Evolutionary conservation across 2,888 invertebrate species (phyloP).

Genomic region (Synanthedon formicaeformis): DNA sequence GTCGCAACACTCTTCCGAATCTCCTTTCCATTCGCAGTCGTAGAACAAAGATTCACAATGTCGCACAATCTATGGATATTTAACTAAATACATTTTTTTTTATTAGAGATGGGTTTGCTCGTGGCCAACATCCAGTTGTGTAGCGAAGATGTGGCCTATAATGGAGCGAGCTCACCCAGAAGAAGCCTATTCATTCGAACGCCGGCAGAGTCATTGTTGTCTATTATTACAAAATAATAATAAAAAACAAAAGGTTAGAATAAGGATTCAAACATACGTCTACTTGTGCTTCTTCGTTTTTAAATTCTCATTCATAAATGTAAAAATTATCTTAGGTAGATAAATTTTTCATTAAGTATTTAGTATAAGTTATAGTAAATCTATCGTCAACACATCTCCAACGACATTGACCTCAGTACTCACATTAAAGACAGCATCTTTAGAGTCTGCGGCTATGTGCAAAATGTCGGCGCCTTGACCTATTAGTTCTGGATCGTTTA

Average conservation of each 20-base stretch:
- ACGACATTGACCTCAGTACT: constrained; percentile 5
- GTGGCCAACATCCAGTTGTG: no score
- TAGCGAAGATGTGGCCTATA: no score
- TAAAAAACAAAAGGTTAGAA: constrained; percentile 5
- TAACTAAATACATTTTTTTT: neutral
- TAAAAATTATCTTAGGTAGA: no score
- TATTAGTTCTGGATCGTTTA: constrained; percentile 28
- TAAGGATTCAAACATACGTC: neutral
- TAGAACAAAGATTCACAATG: constrained; percentile 73
- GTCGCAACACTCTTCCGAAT: constrained; percentile 74
- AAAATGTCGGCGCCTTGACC: constrained; percentile 14
- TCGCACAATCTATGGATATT: constrained; percentile 57
- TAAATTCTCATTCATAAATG: no score
- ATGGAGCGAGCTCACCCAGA: no score
- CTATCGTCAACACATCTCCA: neutral
- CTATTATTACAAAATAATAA: neutral
- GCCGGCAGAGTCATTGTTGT: no score
- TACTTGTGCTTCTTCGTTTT: no score
- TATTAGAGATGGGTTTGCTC: no score
- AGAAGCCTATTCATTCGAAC: no score
- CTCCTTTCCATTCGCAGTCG: constrained; percentile 77
- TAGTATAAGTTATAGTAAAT: neutral
- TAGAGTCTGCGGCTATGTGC: constrained; percentile 29
- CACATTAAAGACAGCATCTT: constrained; percentile 51
- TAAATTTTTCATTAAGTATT: no score